Conservation (phyloP, 2,888 invertebrate species). For the Acrobasis suavella region DNA sequence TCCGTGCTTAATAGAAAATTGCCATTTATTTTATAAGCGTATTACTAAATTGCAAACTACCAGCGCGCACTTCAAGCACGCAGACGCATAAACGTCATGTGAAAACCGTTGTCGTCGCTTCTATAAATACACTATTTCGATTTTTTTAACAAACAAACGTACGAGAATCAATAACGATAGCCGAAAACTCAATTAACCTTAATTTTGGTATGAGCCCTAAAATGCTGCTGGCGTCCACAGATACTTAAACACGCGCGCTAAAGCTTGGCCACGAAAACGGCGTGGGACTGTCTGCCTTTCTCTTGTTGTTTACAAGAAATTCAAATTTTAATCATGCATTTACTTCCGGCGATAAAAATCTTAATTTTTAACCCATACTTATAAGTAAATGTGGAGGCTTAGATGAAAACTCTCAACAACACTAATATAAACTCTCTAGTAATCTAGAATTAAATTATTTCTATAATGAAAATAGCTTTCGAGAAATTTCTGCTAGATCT, state of each 20-base stretch:
- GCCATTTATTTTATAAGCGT: too few relatives aligned
- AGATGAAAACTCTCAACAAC: too few relatives aligned
- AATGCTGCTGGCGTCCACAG: conserved; percentile 41
- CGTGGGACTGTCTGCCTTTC: neutral
- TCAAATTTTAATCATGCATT: too few relatives aligned
- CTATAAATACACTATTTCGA: conserved; percentile 39
- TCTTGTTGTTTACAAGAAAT: too few relatives aligned
- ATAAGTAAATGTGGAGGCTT: too few relatives aligned
- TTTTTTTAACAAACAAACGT: conserved; percentile 47
- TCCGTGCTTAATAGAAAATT: too few relatives aligned
- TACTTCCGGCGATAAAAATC: too few relatives aligned
- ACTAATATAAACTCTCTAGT: too few relatives aligned
- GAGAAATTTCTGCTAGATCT: too few relatives aligned
- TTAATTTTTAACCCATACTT: too few relatives aligned
- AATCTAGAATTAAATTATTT: too few relatives aligned
- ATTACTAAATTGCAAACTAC: neutral
- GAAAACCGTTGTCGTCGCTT: conserved; percentile 36
- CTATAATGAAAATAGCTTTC: too few relatives aligned
- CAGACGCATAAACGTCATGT: conserved; percentile 29
- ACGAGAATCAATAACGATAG: conserved; percentile 55
- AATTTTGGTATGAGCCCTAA: conserved; percentile 52
- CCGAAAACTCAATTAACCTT: conserved; percentile 64
- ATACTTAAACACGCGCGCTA: neutral
- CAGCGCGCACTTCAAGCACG: conserved; percentile 1
- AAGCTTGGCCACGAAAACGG: neutral